Evolutionary conservation across 1,140 invertebrate genomes (phyloP).

Genomic region (Phocides pigmalion): DNA sequence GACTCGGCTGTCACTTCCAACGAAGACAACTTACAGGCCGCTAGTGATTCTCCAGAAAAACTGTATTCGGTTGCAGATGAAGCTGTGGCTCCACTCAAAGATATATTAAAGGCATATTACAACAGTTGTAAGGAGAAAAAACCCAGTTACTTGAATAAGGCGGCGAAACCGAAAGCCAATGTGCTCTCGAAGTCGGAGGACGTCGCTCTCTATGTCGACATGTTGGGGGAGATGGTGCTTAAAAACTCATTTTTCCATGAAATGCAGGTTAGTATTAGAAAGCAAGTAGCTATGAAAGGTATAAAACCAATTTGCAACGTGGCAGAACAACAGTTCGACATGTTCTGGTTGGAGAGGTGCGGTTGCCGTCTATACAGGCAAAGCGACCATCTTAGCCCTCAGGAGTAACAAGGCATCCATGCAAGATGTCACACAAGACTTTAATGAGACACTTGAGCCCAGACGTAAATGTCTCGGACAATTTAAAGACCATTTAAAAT

Average conservation of each 20-base stretch:
- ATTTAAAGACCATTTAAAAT: too few relatives aligned
- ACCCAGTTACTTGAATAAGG: background rate
- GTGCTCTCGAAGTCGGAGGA: background rate
- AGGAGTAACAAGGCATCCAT: too few relatives aligned
- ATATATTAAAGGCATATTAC: background rate
- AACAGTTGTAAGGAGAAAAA: background rate
- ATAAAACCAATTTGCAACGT: too few relatives aligned
- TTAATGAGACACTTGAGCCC: too few relatives aligned
- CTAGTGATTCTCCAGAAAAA: too few relatives aligned
- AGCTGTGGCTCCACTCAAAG: background rate
- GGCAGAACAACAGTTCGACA: too few relatives aligned
- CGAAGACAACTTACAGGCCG: background rate
- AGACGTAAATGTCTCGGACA: too few relatives aligned
- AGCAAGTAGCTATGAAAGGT: too few relatives aligned
- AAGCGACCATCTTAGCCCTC: too few relatives aligned
- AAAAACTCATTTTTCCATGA: slow-evolving; percentile 1
- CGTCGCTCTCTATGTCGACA: background rate
- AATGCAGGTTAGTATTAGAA: background rate
- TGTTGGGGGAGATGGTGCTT: background rate
- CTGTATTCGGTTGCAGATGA: background rate
- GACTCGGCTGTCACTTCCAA: background rate
- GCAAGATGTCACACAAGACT: too few relatives aligned
- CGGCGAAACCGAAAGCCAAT: background rate
- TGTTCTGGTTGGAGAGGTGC: too few relatives aligned
- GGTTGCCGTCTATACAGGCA: too few relatives aligned